Evolutionary conservation across 2,113 vertebrate species (phyloP).

Genomic region (Picathartes gymnocephalus): DNA sequence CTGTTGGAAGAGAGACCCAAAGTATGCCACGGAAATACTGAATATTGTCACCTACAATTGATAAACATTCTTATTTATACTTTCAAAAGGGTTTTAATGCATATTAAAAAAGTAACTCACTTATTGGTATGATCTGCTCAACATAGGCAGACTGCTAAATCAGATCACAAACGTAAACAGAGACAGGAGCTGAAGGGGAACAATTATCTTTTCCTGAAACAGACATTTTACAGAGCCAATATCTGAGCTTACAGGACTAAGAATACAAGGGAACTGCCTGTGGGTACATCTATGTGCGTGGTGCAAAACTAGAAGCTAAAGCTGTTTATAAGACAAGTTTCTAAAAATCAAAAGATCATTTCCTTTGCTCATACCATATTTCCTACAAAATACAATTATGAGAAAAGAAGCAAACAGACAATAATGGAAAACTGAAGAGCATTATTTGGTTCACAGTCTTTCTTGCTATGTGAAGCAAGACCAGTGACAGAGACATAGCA

Average conservation of each 20-base stretch:
- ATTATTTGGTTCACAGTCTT: background rate
- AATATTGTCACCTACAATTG: background rate
- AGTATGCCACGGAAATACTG: background rate
- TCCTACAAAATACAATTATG: background rate
- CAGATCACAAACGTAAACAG: slow-evolving; percentile 4
- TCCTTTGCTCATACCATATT: background rate
- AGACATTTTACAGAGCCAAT: background rate
- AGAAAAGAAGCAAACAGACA: background rate
- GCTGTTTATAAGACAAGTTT: background rate
- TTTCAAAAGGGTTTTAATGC: background rate
- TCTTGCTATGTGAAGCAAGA: background rate
- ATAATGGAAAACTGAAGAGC: background rate
- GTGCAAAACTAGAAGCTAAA: slow-evolving; percentile 1
- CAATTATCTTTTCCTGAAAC: background rate
- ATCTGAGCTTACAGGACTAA: background rate
- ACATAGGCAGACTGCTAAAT: background rate
- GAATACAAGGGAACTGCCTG: background rate
- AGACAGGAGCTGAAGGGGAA: background rate
- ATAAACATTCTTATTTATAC: background rate
- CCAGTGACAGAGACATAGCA: background rate
- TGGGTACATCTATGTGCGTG: background rate
- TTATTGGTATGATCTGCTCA: background rate
- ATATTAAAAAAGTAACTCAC: background rate
- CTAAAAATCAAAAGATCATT: background rate
- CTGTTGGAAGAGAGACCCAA: background rate